Percentiles rank a stretch among this genome's conserved stretches.
Conservation (phyloP, 2,888 invertebrate species). For the Neuroscelio doddi region DNA sequence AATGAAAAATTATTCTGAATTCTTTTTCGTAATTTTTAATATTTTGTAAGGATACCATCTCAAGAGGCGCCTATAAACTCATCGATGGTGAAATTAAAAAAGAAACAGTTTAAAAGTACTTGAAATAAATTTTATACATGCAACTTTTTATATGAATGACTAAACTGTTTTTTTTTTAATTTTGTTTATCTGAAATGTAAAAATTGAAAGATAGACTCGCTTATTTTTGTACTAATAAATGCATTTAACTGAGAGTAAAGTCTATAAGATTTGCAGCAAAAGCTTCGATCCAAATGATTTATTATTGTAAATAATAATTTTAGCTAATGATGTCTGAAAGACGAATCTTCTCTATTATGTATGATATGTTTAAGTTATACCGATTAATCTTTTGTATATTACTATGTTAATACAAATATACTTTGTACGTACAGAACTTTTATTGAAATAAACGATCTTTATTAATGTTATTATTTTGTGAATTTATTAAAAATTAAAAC, state of each 20-base stretch:
- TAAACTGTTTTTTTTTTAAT: background rate
- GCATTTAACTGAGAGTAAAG: constrained; percentile 19
- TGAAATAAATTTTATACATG: too few relatives aligned
- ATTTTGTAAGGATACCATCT: too few relatives aligned
- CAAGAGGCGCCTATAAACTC: too few relatives aligned
- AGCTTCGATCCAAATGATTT: constrained; percentile 14
- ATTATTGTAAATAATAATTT: constrained; percentile 20
- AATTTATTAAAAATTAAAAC: too few relatives aligned
- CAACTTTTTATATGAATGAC: too few relatives aligned
- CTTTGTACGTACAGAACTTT: constrained; percentile 13
- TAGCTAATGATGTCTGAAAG: too few relatives aligned
- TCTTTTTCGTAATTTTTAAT: too few relatives aligned
- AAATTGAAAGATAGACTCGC: background rate
- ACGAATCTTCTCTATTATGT: too few relatives aligned
- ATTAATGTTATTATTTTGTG: constrained; percentile 29
- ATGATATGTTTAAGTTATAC: background rate
- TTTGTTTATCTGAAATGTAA: background rate
- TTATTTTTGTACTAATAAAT: constrained; percentile 38
- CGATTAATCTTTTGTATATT: constrained; percentile 8
- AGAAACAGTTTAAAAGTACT: too few relatives aligned
- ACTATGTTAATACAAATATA: constrained; percentile 15
- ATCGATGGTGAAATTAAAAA: too few relatives aligned
- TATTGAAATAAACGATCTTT: constrained; percentile 20
- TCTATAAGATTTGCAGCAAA: constrained; percentile 1
- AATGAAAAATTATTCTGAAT: too few relatives aligned